A percentile compares a stretch with the other conserved stretches of the same genome.
Conservation (phyloP, 2,797 vertebrate genomes). For the Enoplosus armatus region DNA sequence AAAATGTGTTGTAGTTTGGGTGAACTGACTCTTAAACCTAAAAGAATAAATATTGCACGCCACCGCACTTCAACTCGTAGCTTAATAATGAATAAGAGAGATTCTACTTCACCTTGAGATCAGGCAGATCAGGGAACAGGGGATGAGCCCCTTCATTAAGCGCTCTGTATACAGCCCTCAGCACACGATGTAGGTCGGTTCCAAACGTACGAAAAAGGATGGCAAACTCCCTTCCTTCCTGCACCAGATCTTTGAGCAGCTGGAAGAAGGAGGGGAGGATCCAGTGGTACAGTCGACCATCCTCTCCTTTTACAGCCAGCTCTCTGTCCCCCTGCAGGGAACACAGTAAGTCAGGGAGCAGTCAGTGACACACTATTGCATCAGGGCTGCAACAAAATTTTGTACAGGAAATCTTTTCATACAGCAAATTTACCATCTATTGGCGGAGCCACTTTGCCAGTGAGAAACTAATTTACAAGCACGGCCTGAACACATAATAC, state of each 20-base stretch:
- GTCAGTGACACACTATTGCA: not conserved
- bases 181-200: slow-evolving; percentile 84
- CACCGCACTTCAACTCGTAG: not conserved
- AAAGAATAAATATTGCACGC: not conserved
- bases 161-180: slow-evolving; percentile 78
- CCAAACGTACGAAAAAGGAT: slow-evolving; percentile 92
- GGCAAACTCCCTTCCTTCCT: slow-evolving; percentile 83
- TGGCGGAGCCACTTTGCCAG: not conserved
- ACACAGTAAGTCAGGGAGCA: not conserved
- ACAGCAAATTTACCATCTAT: too few relatives aligned
- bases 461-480: not conserved
- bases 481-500: not conserved
- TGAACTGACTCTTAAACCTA: not conserved
- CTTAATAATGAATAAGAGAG: not conserved
- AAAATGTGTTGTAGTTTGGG: not conserved
- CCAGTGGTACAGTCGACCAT: slow-evolving; percentile 87
- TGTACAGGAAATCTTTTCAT: not conserved
- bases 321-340: slow-evolving; percentile 74
- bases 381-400: not conserved
- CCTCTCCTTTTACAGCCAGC: slow-evolving; percentile 84
- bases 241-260: slow-evolving; percentile 85
- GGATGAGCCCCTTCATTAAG: slow-evolving; percentile 88
- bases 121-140: slow-evolving; percentile 86
- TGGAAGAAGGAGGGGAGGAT: slow-evolving; percentile 93
- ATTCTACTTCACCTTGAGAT: slow-evolving; percentile 79